Evolutionary conservation across 2,888 invertebrate genomes (phyloP).

Genomic region (Notocelia uddmanniana): DNA sequence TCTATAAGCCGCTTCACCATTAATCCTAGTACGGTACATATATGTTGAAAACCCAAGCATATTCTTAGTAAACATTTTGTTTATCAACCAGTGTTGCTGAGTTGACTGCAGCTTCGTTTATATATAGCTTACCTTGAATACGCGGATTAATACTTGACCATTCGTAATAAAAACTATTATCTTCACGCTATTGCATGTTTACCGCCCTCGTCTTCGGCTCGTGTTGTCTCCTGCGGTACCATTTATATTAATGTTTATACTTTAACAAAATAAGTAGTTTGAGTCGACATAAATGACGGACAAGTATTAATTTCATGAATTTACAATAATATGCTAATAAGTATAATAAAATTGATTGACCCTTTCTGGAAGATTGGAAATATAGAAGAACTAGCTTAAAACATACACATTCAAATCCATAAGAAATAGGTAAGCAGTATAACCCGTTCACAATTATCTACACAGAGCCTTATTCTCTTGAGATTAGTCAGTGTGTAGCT

Average conservation of each 20-base stretch:
- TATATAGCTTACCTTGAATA: neutral
- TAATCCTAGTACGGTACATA: slow-evolving; percentile 34
- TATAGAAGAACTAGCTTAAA: slow-evolving; percentile 10
- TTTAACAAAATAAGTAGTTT: too few relatives aligned
- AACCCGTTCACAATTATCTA: too few relatives aligned
- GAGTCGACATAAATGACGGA: neutral
- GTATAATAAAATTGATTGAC: slow-evolving; percentile 14
- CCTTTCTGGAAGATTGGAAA: slow-evolving; percentile 32
- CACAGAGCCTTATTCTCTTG: too few relatives aligned
- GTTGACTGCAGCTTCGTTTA: neutral
- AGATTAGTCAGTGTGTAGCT: too few relatives aligned
- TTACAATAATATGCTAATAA: slow-evolving; percentile 8
- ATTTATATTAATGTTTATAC: too few relatives aligned
- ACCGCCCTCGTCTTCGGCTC: neutral
- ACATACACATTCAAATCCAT: neutral
- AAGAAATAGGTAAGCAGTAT: too few relatives aligned
- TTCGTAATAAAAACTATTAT: neutral
- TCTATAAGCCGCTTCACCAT: slow-evolving; percentile 44
- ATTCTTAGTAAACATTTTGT: slow-evolving; percentile 1
- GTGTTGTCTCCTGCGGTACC: neutral
- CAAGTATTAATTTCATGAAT: neutral
- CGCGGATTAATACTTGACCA: neutral
- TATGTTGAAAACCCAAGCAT: neutral
- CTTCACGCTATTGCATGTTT: neutral
- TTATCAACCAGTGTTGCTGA: neutral